A percentile compares a stretch with the other conserved stretches of the same genome.
Evolutionary conservation across 1,140 invertebrate genomes (phyloP).

Genomic region (Aphelinus atriplicis): DNA sequence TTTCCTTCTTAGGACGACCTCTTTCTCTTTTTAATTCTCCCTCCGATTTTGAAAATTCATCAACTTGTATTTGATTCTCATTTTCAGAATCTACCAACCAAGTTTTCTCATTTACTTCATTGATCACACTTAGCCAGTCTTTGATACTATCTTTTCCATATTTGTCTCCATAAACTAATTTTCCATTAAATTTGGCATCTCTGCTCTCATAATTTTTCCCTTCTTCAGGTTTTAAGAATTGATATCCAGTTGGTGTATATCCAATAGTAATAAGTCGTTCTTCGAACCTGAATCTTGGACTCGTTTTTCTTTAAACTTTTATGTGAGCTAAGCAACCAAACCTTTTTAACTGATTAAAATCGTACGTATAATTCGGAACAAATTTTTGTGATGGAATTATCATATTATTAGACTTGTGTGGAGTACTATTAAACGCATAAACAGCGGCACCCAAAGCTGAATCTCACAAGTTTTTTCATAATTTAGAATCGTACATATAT

Average conservation of each 20-base stretch:
- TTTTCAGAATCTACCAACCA: background rate
- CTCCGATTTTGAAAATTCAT: too few species aligned
- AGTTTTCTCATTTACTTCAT: background rate
- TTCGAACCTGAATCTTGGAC: slow-evolving; percentile 30
- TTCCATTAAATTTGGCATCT: slow-evolving; percentile 44
- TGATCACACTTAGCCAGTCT: background rate
- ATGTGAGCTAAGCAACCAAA: slow-evolving; percentile 38
- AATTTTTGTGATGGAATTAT: slow-evolving; percentile 44
- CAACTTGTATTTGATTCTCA: background rate
- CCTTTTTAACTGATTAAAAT: background rate
- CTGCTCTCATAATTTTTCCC: slow-evolving; percentile 39
- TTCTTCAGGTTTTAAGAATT: slow-evolving; percentile 40
- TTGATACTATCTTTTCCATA: slow-evolving; percentile 20
- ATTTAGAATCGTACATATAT: background rate
- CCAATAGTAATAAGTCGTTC: slow-evolving; percentile 31
- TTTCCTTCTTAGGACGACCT: too few species aligned
- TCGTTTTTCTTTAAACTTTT: slow-evolving; percentile 33
- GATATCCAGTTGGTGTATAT: slow-evolving; percentile 42
- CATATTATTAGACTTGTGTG: slow-evolving; percentile 37
- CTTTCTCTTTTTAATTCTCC: too few species aligned
- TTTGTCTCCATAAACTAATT: slow-evolving; percentile 37
- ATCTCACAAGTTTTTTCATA: slow-evolving; percentile 50
- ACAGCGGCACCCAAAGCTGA: slow-evolving; percentile 45
- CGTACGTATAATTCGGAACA: background rate
- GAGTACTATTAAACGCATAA: slow-evolving; percentile 48